phyloP scores from a whole-genome alignment of 2,797 vertebrate species.

The Parambassis ranga region DNA sequence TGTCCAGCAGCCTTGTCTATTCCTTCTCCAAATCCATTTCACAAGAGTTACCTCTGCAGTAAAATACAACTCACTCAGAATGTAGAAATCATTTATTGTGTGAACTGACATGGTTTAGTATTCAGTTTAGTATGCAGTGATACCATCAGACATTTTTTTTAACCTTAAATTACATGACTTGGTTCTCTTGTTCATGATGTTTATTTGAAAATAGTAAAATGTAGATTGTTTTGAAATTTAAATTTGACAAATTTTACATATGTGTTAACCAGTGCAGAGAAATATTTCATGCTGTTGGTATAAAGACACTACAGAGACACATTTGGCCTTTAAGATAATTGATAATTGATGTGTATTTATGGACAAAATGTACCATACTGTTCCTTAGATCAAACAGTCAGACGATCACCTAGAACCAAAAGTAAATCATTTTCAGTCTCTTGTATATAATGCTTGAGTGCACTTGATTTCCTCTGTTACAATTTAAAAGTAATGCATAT shows the following conservation, averaged over 20 bases:
- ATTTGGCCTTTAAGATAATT: slow-evolving; percentile 7
- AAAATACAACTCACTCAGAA: slow-evolving; percentile 47
- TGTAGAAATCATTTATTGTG: slow-evolving; percentile 36
- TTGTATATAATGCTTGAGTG: slow-evolving; percentile 42
- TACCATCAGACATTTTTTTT: not conserved
- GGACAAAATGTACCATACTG: not conserved
- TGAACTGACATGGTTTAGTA: slow-evolving; percentile 20
- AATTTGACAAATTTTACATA: not conserved
- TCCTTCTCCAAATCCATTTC: slow-evolving; percentile 12
- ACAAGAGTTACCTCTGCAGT: slow-evolving; percentile 27
- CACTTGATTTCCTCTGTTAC: slow-evolving; percentile 21
- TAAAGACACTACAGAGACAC: slow-evolving; percentile 15
- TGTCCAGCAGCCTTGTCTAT: slow-evolving; percentile 6
- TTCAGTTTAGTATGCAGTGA: slow-evolving; percentile 24
- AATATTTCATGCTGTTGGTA: slow-evolving; percentile 10
- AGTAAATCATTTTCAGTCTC: not conserved
- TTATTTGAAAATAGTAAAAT: slow-evolving; percentile 19
- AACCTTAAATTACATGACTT: not conserved
- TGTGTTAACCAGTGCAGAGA: slow-evolving; percentile 25
- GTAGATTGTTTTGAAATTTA: slow-evolving; percentile 7
- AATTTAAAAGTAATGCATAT: slow-evolving; percentile 38
- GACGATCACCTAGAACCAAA: slow-evolving; percentile 10
- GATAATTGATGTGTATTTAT: slow-evolving; percentile 3
- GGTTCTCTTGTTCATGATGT: not conserved
- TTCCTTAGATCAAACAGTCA: slow-evolving; percentile 18